Conservation (phyloP, 2,113 vertebrate species). For the Sceloporus tristichus region DNA sequence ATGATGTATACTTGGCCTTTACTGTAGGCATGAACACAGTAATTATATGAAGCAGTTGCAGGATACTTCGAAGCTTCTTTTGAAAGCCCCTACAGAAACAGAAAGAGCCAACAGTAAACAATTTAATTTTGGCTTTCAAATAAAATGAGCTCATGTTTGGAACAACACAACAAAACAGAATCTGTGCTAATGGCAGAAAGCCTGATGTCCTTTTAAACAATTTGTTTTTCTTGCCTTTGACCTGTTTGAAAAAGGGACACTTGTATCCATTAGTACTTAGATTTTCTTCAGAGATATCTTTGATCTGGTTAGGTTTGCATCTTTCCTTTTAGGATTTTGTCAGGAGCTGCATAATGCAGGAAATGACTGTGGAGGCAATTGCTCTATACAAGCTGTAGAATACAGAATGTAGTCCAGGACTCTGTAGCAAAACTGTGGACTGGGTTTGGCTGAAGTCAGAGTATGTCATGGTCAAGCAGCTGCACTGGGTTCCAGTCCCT, state of each 20-base stretch:
- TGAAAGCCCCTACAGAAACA: background rate
- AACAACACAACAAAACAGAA: conserved; percentile 52
- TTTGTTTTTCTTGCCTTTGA: conserved; percentile 42
- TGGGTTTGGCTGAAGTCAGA: too few relatives aligned
- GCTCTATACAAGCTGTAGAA: conserved; percentile 62
- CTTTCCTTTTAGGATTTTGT: conserved; percentile 40
- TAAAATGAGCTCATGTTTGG: conserved; percentile 25
- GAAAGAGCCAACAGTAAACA: background rate
- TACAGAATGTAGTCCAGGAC: background rate
- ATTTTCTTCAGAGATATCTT: conserved; percentile 41
- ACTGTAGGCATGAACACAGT: background rate
- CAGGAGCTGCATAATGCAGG: conserved; percentile 67
- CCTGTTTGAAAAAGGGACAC: conserved; percentile 36
- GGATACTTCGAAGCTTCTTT: conserved; percentile 8
- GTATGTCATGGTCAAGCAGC: background rate
- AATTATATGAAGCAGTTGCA: background rate
- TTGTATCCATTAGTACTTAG: conserved; percentile 51
- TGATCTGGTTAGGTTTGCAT: conserved; percentile 48
- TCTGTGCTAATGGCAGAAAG: conserved; percentile 31
- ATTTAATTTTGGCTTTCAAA: conserved; percentile 20
- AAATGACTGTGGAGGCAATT: conserved; percentile 71
- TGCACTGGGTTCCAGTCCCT: background rate
- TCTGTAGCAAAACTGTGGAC: background rate
- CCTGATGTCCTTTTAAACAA: conserved; percentile 50
- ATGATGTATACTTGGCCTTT: background rate